Base-by-base conservation (phyloP, 2,888 invertebrate species). In the Allophyes oxyacanthae region DNA sequence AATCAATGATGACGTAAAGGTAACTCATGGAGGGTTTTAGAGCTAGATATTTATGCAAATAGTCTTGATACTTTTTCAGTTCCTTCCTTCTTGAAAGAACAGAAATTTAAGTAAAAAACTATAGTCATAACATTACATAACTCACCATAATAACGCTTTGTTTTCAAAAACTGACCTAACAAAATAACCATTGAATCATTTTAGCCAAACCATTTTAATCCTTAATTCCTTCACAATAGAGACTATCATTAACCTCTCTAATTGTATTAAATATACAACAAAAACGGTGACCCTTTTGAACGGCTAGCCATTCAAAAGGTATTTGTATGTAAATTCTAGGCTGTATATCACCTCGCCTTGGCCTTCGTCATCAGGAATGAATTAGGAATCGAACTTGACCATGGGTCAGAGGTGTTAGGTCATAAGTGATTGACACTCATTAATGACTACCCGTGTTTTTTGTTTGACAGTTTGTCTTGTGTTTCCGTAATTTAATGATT, bases 341-440 rank as follows among this genome's bases (percentile, higher is more conserved):
- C 72, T 79, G 72, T 67, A 65, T 78, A 70, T 65, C 67, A 84
- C 86, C 73, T 67, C 70, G 83, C 90, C 89, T 87, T 88, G 87
- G 78, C 79, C 64, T 67, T 71, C 78, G 83, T 86, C 89, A 88
- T 90, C 86, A 88, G 53, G 74, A 81, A 90, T 86, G 85, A 86
- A 87, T 91, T 90, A 91, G 82, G 86, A 83, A 79, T 81, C 88
- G 90, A 88, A 91, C 91, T 93, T 92, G 93, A 94, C 93, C 92
- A 91, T 59, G 82, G 85, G 85, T 82, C 82, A 80, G 72, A 82
- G 84, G 83, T 79, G 64, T 51, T 6, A 68, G 83, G 88, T 88
- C 83, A 78, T 36, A 11, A 61, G 77, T 91, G 90, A 91, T 85
- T 89, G 91, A 90, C 91, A 90, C 91, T 79, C 77, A 79, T 57